A percentile compares a stretch with the other conserved stretches of the same genome.
These are phyloP conservation scores for Caenorhabditis remanei DNA, from an alignment of 1,140 invertebrate genomes.

Conservation along the genomic window DNA sequence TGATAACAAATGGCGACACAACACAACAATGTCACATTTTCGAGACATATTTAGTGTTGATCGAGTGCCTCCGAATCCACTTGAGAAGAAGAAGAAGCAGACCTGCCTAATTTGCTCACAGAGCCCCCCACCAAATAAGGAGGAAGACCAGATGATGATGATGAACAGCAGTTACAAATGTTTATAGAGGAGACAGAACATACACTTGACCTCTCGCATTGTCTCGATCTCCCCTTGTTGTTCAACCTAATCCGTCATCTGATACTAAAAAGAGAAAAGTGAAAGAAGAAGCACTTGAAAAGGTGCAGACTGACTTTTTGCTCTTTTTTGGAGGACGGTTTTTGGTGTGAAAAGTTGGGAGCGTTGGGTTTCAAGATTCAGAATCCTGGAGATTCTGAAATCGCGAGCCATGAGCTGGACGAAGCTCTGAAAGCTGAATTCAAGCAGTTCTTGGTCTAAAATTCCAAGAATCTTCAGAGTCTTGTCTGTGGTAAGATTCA, in stretches of 20 bases:
- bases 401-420: too few species aligned
- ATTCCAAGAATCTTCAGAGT: too few species aligned
- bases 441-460: too few species aligned
- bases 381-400: too few species aligned
- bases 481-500: too few species aligned
- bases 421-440: too few species aligned
- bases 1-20: background rate
- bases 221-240: background rate
- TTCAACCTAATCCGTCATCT: slow-evolving; percentile 17
- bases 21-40: background rate
- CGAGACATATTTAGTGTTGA: slow-evolving; percentile 33
- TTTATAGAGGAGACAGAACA: slow-evolving; percentile 20
- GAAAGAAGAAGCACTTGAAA: background rate
- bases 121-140: background rate
- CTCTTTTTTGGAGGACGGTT: too few species aligned
- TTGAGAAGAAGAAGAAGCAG: background rate
- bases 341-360: too few species aligned
- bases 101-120: slow-evolving; percentile 5
- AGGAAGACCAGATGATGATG: background rate
- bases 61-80: background rate
- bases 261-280: background rate
- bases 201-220: slow-evolving; percentile 19
- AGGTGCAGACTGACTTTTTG: too few species aligned
- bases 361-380: too few species aligned
- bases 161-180: slow-evolving; percentile 54